phyloP scores from a whole-genome alignment of 2,888 invertebrate genomes.

The Conchocele bisecta region DNA sequence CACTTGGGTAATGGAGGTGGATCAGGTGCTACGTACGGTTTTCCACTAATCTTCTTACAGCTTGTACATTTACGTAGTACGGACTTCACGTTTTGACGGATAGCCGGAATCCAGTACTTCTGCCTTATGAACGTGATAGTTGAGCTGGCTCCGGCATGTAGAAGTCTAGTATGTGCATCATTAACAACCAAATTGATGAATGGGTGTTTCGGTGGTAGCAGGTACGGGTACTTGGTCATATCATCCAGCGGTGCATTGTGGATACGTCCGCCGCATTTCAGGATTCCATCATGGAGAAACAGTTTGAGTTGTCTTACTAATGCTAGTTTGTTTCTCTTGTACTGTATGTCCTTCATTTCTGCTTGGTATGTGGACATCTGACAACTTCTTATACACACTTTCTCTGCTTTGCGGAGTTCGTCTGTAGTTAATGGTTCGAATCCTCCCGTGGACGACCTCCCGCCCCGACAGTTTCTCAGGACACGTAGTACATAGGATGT shows the following conservation, averaged over 20 bases:
- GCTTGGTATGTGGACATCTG: no score
- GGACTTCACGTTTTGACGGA: slow-evolving; percentile 19
- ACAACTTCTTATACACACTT: no score
- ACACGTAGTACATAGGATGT: no score
- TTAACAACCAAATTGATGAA: slow-evolving; percentile 29
- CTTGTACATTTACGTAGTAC: slow-evolving; percentile 36
- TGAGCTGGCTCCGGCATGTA: background rate
- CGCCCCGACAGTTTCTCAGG: no score
- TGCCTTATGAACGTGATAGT: slow-evolving; percentile 11
- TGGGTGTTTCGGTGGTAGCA: slow-evolving; percentile 21
- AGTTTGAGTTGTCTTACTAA: slow-evolving; percentile 22
- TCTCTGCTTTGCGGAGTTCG: no score
- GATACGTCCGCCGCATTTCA: slow-evolving; percentile 29
- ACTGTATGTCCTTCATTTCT: slow-evolving; percentile 5
- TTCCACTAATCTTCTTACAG: slow-evolving; percentile 24
- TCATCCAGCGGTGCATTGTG: slow-evolving; percentile 27
- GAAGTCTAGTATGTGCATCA: background rate
- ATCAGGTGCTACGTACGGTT: background rate
- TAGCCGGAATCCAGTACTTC: slow-evolving; percentile 21
- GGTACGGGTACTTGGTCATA: slow-evolving; percentile 20
- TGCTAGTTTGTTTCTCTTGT: no score
- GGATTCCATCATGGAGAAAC: slow-evolving; percentile 10
- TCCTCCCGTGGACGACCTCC: no score
- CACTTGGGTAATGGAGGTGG: background rate
- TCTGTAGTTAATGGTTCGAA: no score